These are phyloP conservation scores for Nothocercus nigrocapillus DNA, from an alignment of 2,113 vertebrate genomes.

Conservation along the genomic window DNA sequence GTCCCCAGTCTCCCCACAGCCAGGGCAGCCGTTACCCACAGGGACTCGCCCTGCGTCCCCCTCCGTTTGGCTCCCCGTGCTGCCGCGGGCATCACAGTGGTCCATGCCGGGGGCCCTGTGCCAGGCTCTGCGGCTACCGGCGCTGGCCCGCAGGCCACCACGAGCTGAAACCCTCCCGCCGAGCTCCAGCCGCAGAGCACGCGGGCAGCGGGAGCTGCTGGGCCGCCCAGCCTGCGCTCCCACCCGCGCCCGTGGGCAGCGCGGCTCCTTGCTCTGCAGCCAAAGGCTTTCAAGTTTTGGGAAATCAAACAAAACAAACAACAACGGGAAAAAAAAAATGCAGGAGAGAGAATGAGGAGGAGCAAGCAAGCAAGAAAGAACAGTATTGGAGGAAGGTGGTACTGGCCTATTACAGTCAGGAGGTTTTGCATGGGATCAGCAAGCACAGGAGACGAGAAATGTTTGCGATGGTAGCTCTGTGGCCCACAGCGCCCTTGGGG, in stretches of 20 bases:
- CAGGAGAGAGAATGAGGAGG: not conserved
- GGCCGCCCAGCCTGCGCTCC: not conserved
- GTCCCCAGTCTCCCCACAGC: too few relatives aligned
- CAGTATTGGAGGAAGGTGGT: not conserved
- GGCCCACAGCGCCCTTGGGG: not conserved
- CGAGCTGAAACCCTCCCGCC: too few relatives aligned
- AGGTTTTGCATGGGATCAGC: not conserved
- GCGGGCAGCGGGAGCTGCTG: not conserved
- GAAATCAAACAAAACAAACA: not conserved
- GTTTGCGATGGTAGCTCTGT: not conserved
- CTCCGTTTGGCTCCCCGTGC: not conserved
- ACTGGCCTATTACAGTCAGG: constrained; percentile 18
- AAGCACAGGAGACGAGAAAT: not conserved
- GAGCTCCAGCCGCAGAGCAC: not conserved
- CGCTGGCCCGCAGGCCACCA: too few relatives aligned
- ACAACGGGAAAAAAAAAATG: not conserved
- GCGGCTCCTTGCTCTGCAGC: not conserved
- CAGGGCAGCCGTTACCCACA: not conserved
- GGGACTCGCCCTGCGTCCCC: not conserved
- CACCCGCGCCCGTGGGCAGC: not conserved
- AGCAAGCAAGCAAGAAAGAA: not conserved
- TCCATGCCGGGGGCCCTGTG: not conserved
- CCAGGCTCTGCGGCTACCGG: not conserved
- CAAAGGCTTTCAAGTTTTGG: not conserved
- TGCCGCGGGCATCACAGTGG: not conserved